phyloP scores from a whole-genome alignment of 35 echinoderm and acorn worm species.

The Nesometra sesokonis region DNA sequence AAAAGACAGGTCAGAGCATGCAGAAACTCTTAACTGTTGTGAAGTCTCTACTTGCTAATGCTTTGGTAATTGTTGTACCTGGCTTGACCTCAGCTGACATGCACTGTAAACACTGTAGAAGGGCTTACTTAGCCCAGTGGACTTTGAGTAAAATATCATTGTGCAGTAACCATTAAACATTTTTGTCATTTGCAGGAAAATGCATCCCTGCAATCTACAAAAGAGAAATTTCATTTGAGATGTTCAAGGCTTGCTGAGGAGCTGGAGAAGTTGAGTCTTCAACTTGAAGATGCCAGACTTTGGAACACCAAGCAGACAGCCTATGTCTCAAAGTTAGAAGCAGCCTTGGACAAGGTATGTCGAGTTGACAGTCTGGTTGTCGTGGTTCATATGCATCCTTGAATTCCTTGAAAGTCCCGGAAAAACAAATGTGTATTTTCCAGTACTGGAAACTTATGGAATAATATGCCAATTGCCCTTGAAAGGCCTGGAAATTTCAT shows the following conservation, averaged over 20 bases:
- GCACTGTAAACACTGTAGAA: no score
- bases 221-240: slow-evolving; percentile 4
- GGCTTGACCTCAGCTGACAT: no score
- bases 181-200: slow-evolving; percentile 20
- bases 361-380: not conserved
- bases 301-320: slow-evolving; percentile 13
- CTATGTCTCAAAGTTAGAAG: slow-evolving; percentile 25
- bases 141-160: not conserved
- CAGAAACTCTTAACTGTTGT: no score
- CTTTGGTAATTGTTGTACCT: no score
- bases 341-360: slow-evolving; percentile 38
- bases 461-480: no score
- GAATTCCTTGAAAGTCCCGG: no score
- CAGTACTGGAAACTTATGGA: no score
- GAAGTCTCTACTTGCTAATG: no score
- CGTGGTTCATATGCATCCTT: no score
- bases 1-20: no score
- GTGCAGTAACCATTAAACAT: not conserved
- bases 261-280: slow-evolving; percentile 8
- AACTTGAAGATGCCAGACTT: slow-evolving; percentile 3
- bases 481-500: no score
- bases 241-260: slow-evolving; percentile 1
- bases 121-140: not conserved
- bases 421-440: no score
- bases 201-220: not conserved